Conservation (phyloP, 2,888 invertebrate genomes). For the Drosophila hamatofila region DNA sequence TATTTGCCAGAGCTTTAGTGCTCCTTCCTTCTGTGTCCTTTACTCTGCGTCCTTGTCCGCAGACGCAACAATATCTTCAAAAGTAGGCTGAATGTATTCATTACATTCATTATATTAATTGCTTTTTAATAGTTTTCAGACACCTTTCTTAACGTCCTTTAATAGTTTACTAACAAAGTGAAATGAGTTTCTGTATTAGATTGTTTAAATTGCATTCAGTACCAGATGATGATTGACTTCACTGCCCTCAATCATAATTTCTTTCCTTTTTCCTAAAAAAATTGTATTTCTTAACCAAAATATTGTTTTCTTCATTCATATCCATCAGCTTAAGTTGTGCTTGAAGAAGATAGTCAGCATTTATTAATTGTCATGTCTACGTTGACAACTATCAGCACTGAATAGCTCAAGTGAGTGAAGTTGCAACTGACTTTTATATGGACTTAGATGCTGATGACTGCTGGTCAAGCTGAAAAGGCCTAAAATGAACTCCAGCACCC, state of each 20-base stretch:
- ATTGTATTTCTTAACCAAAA: too few relatives aligned
- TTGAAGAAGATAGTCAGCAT: slow-evolving; percentile 38
- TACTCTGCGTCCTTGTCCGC: slow-evolving; percentile 9
- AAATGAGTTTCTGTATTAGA: neutral
- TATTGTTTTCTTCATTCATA: neutral
- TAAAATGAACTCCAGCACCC: neutral
- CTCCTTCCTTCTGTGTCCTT: slow-evolving; percentile 3
- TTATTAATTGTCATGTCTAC: slow-evolving; percentile 6
- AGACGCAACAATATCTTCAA: neutral
- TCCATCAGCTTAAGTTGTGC: slow-evolving; percentile 14
- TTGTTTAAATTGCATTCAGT: too few relatives aligned
- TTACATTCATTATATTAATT: slow-evolving; percentile 1
- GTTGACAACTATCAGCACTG: slow-evolving; percentile 17
- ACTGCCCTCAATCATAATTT: too few relatives aligned
- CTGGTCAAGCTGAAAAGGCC: slow-evolving; percentile 16
- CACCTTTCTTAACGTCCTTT: neutral
- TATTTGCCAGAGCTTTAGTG: slow-evolving; percentile 17
- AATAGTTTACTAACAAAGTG: too few relatives aligned
- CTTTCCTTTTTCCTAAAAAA: too few relatives aligned
- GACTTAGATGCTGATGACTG: slow-evolving; percentile 39
- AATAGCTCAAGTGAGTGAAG: slow-evolving; percentile 62
- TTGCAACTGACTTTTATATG: slow-evolving; percentile 66
- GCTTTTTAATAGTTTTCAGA: neutral
- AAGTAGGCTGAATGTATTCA: neutral
- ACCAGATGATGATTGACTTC: neutral